A percentile compares a stretch with the other conserved stretches of the same genome.
These are phyloP conservation scores for Aleadryas rufinucha DNA, from an alignment of 2,113 vertebrate species.

Conservation along the genomic window DNA sequence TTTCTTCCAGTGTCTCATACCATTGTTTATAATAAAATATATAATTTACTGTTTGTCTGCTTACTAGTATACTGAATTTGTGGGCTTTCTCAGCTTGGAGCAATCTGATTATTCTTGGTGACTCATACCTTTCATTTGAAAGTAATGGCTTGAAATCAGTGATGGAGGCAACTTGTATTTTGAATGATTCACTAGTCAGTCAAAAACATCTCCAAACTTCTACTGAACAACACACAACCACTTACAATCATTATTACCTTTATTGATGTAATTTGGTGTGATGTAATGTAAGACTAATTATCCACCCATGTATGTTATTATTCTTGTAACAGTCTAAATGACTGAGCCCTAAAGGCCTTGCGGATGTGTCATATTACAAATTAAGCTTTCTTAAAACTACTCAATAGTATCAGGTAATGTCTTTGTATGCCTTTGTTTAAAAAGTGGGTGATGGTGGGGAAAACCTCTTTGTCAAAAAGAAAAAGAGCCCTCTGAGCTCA, in stretches of 20 bases:
- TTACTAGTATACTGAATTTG: neutral
- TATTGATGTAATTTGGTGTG: neutral
- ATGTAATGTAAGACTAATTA: constrained; percentile 55
- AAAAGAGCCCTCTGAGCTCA: constrained; percentile 58
- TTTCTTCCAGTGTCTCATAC: neutral
- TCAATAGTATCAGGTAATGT: constrained; percentile 23
- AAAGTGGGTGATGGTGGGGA: neutral
- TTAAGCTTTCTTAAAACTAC: constrained; percentile 45
- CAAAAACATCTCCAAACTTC: constrained; percentile 20
- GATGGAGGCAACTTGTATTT: neutral
- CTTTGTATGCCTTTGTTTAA: constrained; percentile 52
- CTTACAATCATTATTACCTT: neutral
- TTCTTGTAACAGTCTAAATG: constrained; percentile 40
- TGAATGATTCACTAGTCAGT: constrained; percentile 35
- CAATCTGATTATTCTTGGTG: neutral
- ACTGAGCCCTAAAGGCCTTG: constrained; percentile 36
- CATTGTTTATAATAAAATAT: neutral
- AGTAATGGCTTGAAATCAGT: constrained; percentile 5
- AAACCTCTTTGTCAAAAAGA: constrained; percentile 29
- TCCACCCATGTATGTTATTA: constrained; percentile 41
- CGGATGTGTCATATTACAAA: constrained; percentile 57
- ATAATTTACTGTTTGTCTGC: neutral
- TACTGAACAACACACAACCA: neutral
- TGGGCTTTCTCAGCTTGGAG: neutral
- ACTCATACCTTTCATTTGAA: constrained; percentile 23